Evolutionary conservation across 2,888 invertebrate genomes (phyloP).

Genomic region (Drosophila demipolita): DNA sequence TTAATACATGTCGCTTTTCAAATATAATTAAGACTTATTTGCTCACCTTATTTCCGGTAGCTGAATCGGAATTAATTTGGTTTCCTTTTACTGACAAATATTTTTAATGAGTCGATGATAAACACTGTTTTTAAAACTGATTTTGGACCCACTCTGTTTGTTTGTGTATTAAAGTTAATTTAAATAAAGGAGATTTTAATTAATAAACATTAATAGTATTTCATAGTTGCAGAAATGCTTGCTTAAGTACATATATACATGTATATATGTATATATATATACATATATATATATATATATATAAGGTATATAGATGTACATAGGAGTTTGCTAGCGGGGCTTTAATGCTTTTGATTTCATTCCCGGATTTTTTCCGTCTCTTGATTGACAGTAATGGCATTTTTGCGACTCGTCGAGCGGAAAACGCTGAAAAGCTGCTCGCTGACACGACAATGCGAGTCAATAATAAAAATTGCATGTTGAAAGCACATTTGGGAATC

Average conservation of each 20-base stretch:
- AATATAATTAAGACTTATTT: not conserved
- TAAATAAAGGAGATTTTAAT: not conserved
- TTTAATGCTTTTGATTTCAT: conserved; percentile 66
- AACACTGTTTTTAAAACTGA: not conserved
- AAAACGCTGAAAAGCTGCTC: conserved; percentile 77
- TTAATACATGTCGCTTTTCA: not conserved
- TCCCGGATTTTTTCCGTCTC: conserved; percentile 57
- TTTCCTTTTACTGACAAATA: too few relatives aligned
- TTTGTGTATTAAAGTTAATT: not conserved
- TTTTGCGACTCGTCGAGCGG: conserved; percentile 79
- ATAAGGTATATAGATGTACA: not conserved
- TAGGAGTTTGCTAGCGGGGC: conserved; percentile 35
- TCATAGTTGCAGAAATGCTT: not conserved
- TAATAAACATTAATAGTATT: not conserved
- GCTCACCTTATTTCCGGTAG: rapidly evolving
- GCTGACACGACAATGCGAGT: conserved; percentile 75
- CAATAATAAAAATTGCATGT: conserved; percentile 81
- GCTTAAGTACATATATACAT: too few relatives aligned
- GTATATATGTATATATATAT: not conserved
- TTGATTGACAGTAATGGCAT: conserved; percentile 81
- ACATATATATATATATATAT: not conserved
- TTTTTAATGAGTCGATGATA: too few relatives aligned
- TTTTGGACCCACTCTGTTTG: not conserved
- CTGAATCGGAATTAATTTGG: not conserved
- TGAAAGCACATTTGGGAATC: conserved; percentile 78